Conservation (phyloP, 2,888 invertebrate genomes). For the Selenia dentaria region DNA sequence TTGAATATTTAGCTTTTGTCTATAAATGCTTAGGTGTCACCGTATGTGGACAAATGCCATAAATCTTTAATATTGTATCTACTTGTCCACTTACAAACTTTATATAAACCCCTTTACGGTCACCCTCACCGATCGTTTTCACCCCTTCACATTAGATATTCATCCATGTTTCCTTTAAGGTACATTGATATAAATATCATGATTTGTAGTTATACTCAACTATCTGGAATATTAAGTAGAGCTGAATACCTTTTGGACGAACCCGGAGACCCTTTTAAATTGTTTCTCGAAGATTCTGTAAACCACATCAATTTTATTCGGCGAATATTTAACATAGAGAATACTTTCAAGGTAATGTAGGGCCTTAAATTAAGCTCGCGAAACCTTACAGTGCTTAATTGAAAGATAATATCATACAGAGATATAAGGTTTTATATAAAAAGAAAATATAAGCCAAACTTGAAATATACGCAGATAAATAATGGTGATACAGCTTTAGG, state of each 20-base stretch:
- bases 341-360: constrained; percentile 17
- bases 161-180: constrained; percentile 4
- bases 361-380: neutral
- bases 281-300: constrained; percentile 37
- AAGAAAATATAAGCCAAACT: neutral
- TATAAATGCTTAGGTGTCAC: too few species aligned
- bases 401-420: neutral
- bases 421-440: neutral
- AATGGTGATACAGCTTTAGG: too few species aligned
- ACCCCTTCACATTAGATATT: constrained; percentile 15
- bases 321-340: constrained; percentile 1
- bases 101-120: too few species aligned
- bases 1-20: too few species aligned
- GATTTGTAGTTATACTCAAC: constrained; percentile 34
- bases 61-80: too few species aligned
- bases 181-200: constrained; percentile 35
- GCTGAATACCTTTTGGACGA: constrained; percentile 36
- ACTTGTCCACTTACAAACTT: too few species aligned
- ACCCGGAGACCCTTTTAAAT: constrained; percentile 38
- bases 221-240: constrained; percentile 42
- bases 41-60: too few species aligned
- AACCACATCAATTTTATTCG: constrained; percentile 38
- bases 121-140: too few species aligned
- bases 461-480: too few species aligned
- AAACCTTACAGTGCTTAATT: constrained; percentile 1